phyloP scores from a whole-genome alignment of 2,888 invertebrate genomes.

The Neria commutata region DNA sequence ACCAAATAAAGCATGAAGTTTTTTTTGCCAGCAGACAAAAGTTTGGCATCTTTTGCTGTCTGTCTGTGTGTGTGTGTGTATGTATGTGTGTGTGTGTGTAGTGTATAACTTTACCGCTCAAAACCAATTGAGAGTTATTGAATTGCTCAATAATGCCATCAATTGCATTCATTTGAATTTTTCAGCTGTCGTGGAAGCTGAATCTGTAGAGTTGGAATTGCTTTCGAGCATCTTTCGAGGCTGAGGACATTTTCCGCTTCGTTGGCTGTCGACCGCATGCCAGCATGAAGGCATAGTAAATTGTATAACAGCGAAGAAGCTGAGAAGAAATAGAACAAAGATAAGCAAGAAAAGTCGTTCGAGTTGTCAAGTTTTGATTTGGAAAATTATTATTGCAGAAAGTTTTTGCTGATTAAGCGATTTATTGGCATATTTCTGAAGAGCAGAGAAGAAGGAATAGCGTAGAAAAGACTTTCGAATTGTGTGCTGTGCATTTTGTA shows the following conservation, averaged over 20 bases:
- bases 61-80: not conserved
- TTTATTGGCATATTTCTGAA: not conserved
- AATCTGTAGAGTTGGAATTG: not conserved
- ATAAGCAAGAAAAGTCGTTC: not conserved
- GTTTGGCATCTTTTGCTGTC: not conserved
- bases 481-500: too few relatives aligned
- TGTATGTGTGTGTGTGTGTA: not conserved
- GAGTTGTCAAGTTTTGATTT: not conserved
- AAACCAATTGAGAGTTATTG: slow-evolving; percentile 12
- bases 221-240: not conserved
- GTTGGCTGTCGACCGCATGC: too few relatives aligned
- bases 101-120: not conserved
- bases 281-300: too few relatives aligned
- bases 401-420: slow-evolving; percentile 2
- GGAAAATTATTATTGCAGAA: not conserved
- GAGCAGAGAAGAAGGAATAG: too few relatives aligned
- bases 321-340: too few relatives aligned
- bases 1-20: not conserved
- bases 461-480: too few relatives aligned
- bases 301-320: too few relatives aligned
- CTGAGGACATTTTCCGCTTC: not conserved
- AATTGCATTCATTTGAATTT: slow-evolving; percentile 6
- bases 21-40: slow-evolving; percentile 17
- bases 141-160: slow-evolving; percentile 8
- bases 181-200: not conserved